Evolutionary conservation across 2,888 invertebrate species (phyloP), one percentile per base, ranked within the genome.

Genomic region (Chrysolina haemoptera): DNA sequence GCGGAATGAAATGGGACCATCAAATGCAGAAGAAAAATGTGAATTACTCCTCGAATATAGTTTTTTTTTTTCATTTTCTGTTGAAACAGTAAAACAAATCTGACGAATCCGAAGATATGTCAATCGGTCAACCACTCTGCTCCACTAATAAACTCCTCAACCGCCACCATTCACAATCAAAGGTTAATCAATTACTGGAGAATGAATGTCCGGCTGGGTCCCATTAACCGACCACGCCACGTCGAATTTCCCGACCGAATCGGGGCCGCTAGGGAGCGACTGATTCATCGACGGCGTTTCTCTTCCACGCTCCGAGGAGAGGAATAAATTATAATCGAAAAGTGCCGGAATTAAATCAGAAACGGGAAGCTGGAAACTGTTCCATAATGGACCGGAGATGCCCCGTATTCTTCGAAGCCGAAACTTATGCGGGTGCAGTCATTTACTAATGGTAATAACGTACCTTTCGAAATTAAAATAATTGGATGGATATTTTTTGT

Each of bases 271-370:
- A 10, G 59, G 59, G 59, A 59, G 35, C 3, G 27, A 22, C 27
- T 27, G 59, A 59, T 59, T 59, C 59, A 35, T 22, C 14, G 12
- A 14, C 59, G 0, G 22, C 59, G 12, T 59, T 53, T 48, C 14
- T 14, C 46, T 11, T 18, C 16, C 11, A 59, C 59, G 22, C 10
- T 53, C 27, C 59, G 4, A 22, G 59, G n/a, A 12, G 59, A 59
- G 22, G n/a, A 27, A 59, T 59, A 59, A 59, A 59, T 59, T 35
- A 59, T 59, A n/a, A 27, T 59, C 27, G 27, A n/a, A n/a, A n/a
- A 59, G 35, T 22, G 59, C 59, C 10, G 59, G 59, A 59, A 59
- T n/a, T 35, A 22, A 14, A 59, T 27, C 27, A 27, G n/a, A 27
- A 27, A 59, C 59, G n/a, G 59, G 14, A 35, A 22, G 1, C 1